Percentiles rank a stretch among this genome's conserved stretches.
These are phyloP conservation scores for Cephus runcator DNA, from an alignment of 2,888 invertebrate species.

Conservation along the genomic window DNA sequence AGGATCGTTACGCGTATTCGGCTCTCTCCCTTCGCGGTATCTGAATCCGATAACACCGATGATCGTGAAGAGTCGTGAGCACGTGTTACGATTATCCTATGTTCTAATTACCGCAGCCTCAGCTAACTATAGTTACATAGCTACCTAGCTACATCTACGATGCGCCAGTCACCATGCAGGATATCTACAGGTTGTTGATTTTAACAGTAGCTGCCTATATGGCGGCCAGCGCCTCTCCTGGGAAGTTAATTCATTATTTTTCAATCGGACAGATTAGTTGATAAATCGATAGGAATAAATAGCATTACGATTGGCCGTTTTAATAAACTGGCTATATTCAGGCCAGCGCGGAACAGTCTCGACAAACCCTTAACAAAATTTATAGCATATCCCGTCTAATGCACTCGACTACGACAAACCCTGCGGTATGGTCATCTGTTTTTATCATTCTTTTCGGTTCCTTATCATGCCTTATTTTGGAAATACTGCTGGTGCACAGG, in stretches of 20 bases:
- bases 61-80: neutral
- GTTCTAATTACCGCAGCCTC: constrained; percentile 1
- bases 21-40: neutral
- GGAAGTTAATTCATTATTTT: constrained; percentile 49
- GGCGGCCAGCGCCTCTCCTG: constrained; percentile 25
- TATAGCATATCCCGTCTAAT: neutral
- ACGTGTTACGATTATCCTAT: constrained; percentile 1
- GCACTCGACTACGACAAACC: neutral
- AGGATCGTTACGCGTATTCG: neutral
- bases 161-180: constrained; percentile 16
- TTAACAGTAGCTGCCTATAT: constrained; percentile 11
- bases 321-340: constrained; percentile 37
- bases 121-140: neutral
- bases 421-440: neutral
- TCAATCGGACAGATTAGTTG: constrained; percentile 40
- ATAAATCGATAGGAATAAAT: constrained; percentile 42
- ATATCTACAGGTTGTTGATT: constrained; percentile 56
- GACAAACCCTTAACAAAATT: neutral
- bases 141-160: neutral
- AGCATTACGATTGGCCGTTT: constrained; percentile 33
- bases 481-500: neutral
- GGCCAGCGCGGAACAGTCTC: neutral
- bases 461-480: neutral
- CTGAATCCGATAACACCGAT: neutral
- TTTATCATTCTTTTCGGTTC: constrained; percentile 31